Evolutionary conservation across 2,113 vertebrate species (phyloP), one percentile per base, ranked within the genome.

Genomic region (Kryptolebias marmoratus): DNA sequence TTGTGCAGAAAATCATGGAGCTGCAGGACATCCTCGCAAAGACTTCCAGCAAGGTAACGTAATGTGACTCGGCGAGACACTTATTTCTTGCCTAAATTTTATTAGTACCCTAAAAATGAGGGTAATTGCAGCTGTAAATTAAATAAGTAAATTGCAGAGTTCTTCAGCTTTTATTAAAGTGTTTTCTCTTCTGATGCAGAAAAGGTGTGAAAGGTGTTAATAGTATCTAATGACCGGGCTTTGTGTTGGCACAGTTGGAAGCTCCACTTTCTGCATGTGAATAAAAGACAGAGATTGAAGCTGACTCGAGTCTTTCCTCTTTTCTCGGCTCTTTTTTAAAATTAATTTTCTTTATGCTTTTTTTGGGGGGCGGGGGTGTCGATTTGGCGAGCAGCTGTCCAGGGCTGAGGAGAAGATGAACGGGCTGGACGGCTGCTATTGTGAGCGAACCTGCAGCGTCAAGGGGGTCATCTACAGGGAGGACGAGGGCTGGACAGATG

Each of bases 1-100:
- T 99, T 15, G 98, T 99, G 84, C 98, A 99, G 94, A 98, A 98
- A 94, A 99, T 99, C 82, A 99, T 99, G 98, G 98, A 99, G 77
- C 89, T 99, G 44, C 98, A 99, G 88, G 98, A 99, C 50, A 95
- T 98, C 90, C 94, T 99, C 70, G 97, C 98, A 55, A 99, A 98
- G 92, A 99, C 97, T 58, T 98, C 98, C 86, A 95, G 95, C 91
- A 99, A 99, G 97, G 98, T 99, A 96, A 90, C 76, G 18, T 31
- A 28, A 55, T 22, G 11, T 42, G 18, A 49, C 9, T 22, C 9
- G 10, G 31, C 64, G 15, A 55, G 45, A 70, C 44, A 60, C 42
- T 71, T 31, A 48, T 16, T 22, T 45, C 15, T 48, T 1, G 28
- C 2, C 27, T 53, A 5, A 56, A 30, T 44, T 22, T 18, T 2